phyloP scores from a whole-genome alignment of 2,113 vertebrate genomes.

The Strix uralensis region DNA sequence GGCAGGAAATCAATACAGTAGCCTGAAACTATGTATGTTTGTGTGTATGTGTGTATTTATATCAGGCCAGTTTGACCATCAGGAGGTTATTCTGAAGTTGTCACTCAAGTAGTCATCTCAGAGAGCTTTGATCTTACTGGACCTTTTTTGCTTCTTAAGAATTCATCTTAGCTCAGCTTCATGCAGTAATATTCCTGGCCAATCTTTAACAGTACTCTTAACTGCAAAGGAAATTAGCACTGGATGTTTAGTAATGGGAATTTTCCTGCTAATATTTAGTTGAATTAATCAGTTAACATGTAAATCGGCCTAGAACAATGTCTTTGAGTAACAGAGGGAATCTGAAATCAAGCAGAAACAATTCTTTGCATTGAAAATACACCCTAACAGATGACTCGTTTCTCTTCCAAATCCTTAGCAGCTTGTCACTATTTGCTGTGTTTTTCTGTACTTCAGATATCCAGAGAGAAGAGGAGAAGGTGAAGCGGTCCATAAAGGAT shows the following conservation, averaged over 20 bases:
- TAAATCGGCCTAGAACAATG: neutral
- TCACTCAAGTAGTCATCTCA: neutral
- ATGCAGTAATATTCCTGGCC: neutral
- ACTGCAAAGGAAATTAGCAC: neutral
- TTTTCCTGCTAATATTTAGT: neutral
- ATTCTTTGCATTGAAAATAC: neutral
- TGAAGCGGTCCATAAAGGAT: conserved; percentile 94
- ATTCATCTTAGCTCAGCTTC: neutral
- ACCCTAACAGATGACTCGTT: neutral
- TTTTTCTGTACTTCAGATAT: conserved; percentile 80
- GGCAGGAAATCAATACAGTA: neutral
- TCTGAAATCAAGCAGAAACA: neutral
- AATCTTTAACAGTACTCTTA: neutral
- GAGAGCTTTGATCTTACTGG: neutral
- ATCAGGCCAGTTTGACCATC: neutral
- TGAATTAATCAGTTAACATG: neutral
- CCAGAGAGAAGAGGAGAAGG: conserved; percentile 96
- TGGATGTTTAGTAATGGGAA: neutral
- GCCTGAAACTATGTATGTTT: neutral
- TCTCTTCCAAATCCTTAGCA: neutral
- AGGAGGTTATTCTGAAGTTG: neutral
- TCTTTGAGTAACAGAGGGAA: neutral
- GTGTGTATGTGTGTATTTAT: neutral
- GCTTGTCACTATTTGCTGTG: neutral
- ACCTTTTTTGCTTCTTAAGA: neutral